A percentile compares a stretch with the other conserved stretches of the same genome.
These are phyloP conservation scores for Ceratina japonica DNA, from an alignment of 1,140 invertebrate genomes.

Conservation along the genomic window DNA sequence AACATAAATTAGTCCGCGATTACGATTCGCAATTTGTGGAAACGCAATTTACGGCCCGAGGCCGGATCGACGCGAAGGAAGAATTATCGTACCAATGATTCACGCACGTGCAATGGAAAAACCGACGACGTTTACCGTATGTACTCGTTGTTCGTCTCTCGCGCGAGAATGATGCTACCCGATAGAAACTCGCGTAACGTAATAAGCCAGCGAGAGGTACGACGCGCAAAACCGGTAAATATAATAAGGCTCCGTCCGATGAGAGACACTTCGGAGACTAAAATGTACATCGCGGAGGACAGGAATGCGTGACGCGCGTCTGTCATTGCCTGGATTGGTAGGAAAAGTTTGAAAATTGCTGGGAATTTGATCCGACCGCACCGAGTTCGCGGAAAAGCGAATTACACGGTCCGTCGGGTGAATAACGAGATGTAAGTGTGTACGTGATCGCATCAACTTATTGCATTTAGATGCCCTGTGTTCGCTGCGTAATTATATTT, in stretches of 20 bases:
- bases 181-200: slow-evolving; percentile 27
- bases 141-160: neutral
- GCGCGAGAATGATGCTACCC: slow-evolving; percentile 7
- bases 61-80: neutral
- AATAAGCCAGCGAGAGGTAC: neutral
- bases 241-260: neutral
- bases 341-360: neutral
- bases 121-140: slow-evolving; percentile 9
- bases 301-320: neutral
- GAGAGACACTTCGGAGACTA: slow-evolving; percentile 19
- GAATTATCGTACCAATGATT: neutral
- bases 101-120: slow-evolving; percentile 8
- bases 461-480: too few relatives aligned
- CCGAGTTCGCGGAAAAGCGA: too few relatives aligned
- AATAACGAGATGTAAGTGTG: too few relatives aligned
- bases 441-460: too few relatives aligned
- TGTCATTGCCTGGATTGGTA: neutral
- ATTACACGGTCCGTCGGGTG: too few relatives aligned
- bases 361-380: neutral
- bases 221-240: slow-evolving; percentile 39
- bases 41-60: too few relatives aligned
- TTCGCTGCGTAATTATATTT: too few relatives aligned
- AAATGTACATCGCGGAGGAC: neutral
- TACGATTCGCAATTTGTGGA: neutral
- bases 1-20: neutral